Percentiles rank a stretch among this genome's conserved stretches.
These are phyloP conservation scores for Myotis findleyi DNA, from an alignment of 2,797 vertebrate genomes.

Conservation along the genomic window DNA sequence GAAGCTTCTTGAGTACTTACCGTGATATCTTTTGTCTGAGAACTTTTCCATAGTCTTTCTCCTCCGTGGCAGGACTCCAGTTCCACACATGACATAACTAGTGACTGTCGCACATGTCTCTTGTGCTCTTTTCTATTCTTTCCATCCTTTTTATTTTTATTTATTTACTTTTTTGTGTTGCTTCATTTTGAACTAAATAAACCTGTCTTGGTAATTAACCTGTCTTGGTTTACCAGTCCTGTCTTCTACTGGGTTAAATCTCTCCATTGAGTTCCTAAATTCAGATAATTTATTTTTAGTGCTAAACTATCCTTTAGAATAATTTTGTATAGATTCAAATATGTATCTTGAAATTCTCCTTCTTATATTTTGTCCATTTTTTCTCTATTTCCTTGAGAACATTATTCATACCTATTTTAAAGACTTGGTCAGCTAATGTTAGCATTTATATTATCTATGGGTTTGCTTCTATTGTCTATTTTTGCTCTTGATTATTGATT, in stretches of 20 bases:
- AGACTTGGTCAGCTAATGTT: neutral
- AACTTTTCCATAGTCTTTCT: neutral
- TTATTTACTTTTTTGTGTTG: neutral
- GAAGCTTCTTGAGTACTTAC: neutral
- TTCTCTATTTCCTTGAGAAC: neutral
- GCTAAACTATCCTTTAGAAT: neutral
- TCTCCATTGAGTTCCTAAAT: neutral
- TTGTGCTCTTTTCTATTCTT: neutral
- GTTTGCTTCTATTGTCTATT: conserved; percentile 51
- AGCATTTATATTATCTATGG: neutral
- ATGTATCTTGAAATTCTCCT: neutral
- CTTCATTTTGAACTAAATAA: neutral
- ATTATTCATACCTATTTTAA: neutral
- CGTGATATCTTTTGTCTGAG: neutral
- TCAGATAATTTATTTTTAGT: neutral
- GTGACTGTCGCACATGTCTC: neutral
- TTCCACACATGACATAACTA: neutral
- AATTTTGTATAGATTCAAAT: neutral
- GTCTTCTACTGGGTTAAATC: neutral
- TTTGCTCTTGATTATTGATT: conserved; percentile 38
- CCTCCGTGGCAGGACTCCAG: neutral
- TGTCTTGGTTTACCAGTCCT: neutral
- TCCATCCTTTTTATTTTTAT: neutral
- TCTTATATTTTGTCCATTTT: neutral
- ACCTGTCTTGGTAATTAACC: neutral